A percentile compares a stretch with the other conserved stretches of the same genome.
Conservation (phyloP, 30 jellyfish, hydroid and myxozoan genomes). For the Aurelia sp. region DNA sequence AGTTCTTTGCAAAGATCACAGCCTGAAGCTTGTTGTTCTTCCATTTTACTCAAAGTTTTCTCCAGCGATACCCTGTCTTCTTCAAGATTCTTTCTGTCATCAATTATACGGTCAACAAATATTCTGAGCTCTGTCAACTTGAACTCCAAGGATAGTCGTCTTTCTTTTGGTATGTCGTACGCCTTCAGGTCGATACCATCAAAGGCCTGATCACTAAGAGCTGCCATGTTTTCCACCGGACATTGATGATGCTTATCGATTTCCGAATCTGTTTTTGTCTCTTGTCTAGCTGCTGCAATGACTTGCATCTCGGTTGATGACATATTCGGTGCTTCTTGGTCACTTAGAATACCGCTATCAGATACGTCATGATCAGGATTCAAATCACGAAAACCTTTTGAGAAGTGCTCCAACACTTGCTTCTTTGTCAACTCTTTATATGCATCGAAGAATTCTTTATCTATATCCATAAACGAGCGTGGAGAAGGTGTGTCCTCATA, state of each 20-base stretch:
- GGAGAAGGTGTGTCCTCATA: constrained; percentile 72
- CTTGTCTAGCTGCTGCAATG: background rate
- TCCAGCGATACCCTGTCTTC: constrained; percentile 35
- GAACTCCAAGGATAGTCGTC: constrained; percentile 45
- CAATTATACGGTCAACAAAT: constrained; percentile 39
- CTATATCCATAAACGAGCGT: constrained; percentile 35
- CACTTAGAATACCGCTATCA: background rate
- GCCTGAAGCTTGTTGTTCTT: background rate
- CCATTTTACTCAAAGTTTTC: constrained; percentile 3
- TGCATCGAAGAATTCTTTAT: constrained; percentile 19
- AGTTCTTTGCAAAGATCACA: background rate
- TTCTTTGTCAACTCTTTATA: constrained; percentile 7
- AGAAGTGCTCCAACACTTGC: background rate
- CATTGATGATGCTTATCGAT: background rate
- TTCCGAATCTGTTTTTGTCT: background rate
- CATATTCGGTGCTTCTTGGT: background rate
- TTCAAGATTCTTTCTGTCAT: constrained; percentile 47
- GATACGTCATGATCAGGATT: background rate
- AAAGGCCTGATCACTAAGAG: constrained; percentile 28
- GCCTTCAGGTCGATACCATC: constrained; percentile 45
- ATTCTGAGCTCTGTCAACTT: constrained; percentile 33
- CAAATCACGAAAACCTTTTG: background rate
- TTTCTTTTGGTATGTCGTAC: constrained; percentile 53
- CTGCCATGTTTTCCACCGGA: constrained; percentile 12
- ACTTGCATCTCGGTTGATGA: background rate